Evolutionary conservation across 1,140 invertebrate genomes (phyloP).

Genomic region (Lithobius niger): DNA sequence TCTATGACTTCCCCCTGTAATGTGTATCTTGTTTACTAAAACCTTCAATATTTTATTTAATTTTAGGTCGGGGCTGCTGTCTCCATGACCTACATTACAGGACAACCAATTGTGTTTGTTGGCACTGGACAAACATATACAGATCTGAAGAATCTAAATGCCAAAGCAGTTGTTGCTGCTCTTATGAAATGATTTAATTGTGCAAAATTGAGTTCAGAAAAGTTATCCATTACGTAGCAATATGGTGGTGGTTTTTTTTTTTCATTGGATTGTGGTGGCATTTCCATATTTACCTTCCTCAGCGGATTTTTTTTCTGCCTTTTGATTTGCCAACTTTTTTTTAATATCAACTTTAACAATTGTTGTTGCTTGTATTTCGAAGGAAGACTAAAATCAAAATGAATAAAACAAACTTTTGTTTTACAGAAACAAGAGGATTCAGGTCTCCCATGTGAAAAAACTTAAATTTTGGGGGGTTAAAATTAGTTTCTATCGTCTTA

Average conservation of each 20-base stretch:
- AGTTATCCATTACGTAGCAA: not conserved
- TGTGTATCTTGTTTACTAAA: no score
- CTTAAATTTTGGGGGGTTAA: no score
- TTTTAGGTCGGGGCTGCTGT: slow-evolving; percentile 92
- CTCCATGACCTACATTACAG: slow-evolving; percentile 99
- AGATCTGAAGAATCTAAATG: slow-evolving; percentile 92
- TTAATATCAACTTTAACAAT: not conserved
- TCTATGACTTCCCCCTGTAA: no score
- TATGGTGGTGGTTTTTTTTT: slow-evolving; percentile 3
- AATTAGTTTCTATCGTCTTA: no score
- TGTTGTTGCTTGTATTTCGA: no score
- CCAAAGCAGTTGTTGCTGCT: slow-evolving; percentile 88
- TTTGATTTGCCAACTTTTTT: not conserved
- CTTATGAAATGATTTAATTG: slow-evolving; percentile 66
- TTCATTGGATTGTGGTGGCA: slow-evolving; percentile 9
- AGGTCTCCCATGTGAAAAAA: no score
- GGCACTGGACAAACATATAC: slow-evolving; percentile 99
- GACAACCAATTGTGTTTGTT: slow-evolving; percentile 98
- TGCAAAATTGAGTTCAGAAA: not conserved
- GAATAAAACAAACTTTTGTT: no score
- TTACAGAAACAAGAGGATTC: no score
- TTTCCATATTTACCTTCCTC: not conserved
- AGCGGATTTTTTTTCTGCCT: not conserved
- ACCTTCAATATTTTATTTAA: not conserved
- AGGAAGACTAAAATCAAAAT: no score